Evolutionary conservation across 2,888 invertebrate genomes (phyloP), one percentile per base, ranked within the genome.

Genomic region (Ephialtes manifestator): DNA sequence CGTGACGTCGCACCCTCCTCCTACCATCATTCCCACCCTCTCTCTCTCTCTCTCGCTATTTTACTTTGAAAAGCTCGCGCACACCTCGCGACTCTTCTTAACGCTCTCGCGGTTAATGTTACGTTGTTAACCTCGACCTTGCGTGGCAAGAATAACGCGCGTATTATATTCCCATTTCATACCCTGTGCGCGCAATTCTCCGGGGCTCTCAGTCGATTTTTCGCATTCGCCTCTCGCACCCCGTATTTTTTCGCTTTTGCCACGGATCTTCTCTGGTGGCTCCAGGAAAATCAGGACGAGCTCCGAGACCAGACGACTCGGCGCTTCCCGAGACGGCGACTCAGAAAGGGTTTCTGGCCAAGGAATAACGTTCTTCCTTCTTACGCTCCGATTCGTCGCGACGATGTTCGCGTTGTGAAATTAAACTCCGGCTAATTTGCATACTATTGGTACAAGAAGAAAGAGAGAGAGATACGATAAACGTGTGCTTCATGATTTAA

Each of bases 71-170:
- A 63, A 63, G 18, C 63, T 63, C 35, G 18, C 63, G 18, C 24
- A 55, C 18, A 13, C 24, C 39, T 55, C 35, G 4, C 63, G n/a
- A 39, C 20, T 83, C 58, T 87, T 53, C 58, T 86, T 81, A 75
- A 84, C 80, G 76, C 76, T 80, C 65, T 72, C 70, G 35, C 63
- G 58, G 68, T 79, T 85, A 87, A 87, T 85, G 72, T 79, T 83
- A 81, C 84, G 83, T 85, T 81, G 81, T 80, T 83, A 86, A 85
- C 84, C 87, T 87, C 86, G 87, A 87, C 87, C 87, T 86, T 87
- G 80, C 53, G 60, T 18, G 39, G 13, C 7, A 63, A 20, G 72
- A 77, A 78, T 77, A 81, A 81, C 74, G 72, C 67, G 10, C 20
- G 46, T 72, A 67, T 81, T 81, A 76, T 68, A 68, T 72, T 76